phyloP scores from a whole-genome alignment of 2,113 vertebrate genomes.

The Triplophysa rosa region DNA sequence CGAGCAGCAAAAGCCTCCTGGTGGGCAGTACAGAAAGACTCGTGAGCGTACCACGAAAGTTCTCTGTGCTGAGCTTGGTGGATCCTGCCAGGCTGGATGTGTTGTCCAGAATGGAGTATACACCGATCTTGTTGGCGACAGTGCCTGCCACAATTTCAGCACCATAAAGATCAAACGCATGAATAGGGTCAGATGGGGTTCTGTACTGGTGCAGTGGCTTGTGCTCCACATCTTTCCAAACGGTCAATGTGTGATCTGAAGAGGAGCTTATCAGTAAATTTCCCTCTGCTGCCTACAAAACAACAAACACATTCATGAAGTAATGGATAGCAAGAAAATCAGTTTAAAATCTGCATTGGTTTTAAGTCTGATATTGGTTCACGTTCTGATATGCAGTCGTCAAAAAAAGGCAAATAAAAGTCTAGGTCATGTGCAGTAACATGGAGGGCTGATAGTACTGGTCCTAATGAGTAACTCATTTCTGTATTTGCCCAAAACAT shows the following conservation, averaged over 20 bases:
- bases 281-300: conserved; percentile 85
- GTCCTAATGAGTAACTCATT: conserved; percentile 76
- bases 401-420: conserved; percentile 6
- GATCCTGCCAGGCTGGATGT: conserved; percentile 81
- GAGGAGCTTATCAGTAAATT: conserved; percentile 92
- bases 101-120: conserved; percentile 90
- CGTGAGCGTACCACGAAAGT: conserved; percentile 94
- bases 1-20: conserved; percentile 92
- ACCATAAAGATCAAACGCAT: conserved; percentile 90
- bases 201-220: conserved; percentile 92
- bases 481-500: conserved; percentile 78
- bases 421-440: conserved; percentile 42
- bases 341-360: neutral
- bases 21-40: conserved; percentile 91
- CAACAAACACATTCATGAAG: neutral
- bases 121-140: conserved; percentile 91
- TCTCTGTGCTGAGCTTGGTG: conserved; percentile 95
- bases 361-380: neutral
- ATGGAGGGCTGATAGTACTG: conserved; percentile 47
- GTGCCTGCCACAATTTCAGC: conserved; percentile 90
- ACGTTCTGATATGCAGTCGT: neutral
- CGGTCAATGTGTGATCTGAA: conserved; percentile 87
- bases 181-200: conserved; percentile 88
- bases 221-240: conserved; percentile 96
- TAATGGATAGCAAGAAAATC: neutral